Conservation (phyloP, 1,140 invertebrate species). For the Elysia chlorotica region DNA sequence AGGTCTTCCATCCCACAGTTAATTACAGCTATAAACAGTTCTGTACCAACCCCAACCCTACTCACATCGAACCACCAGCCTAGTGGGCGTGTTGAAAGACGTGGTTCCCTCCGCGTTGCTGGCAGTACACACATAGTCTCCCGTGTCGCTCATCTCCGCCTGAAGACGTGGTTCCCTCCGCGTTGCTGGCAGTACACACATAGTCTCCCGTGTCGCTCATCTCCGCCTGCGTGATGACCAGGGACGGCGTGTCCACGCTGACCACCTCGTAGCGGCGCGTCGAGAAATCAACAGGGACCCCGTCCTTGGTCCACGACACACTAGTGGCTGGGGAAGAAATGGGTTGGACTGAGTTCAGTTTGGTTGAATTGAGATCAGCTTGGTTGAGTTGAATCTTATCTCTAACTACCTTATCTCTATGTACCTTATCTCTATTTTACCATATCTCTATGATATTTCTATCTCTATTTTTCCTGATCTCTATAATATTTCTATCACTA, state of each 20-base stretch:
- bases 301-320: conserved; percentile 13
- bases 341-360: too few species aligned
- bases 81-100: neutral
- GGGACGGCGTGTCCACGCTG: neutral
- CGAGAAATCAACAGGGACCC: neutral
- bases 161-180: neutral
- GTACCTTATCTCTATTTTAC: too few species aligned
- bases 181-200: neutral
- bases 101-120: neutral
- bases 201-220: neutral
- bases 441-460: too few species aligned
- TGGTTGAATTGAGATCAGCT: too few species aligned
- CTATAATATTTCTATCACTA: too few species aligned
- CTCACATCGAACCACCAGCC: neutral
- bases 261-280: neutral
- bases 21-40: neutral
- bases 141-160: neutral
- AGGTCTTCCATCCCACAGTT: neutral
- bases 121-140: neutral
- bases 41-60: neutral
- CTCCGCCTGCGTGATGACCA: neutral
- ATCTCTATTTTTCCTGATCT: too few species aligned
- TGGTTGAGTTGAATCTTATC: too few species aligned
- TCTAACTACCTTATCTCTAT: too few species aligned
- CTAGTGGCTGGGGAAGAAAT: conserved; percentile 8